Evolutionary conservation across 2,888 invertebrate species (phyloP), one percentile per base, ranked within the genome.

Genomic region (Drosophila monieri): DNA sequence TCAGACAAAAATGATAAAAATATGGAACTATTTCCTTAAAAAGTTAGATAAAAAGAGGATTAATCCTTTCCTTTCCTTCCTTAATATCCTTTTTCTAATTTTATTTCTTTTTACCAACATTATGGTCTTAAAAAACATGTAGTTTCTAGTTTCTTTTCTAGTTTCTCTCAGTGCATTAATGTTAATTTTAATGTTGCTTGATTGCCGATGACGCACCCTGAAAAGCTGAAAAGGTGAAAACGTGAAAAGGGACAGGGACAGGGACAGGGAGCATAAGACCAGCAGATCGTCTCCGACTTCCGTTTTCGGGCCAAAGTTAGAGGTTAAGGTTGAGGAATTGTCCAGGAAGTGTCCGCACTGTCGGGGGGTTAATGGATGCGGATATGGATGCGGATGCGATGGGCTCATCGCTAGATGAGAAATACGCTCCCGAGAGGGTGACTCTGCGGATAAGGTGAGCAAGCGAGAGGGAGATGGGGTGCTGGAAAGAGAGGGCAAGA

Each of bases 311-410:
- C 47, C 47, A 8, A 75, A 81, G 85, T 77, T 83, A 69, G 84
- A 86, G 86, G 80, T 79, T 57, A 79, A 86, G 80, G 71, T 77
- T 77, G 75, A 69, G 77, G 49, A 65, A 53, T 67, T 57, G 67
- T 21, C 64, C 64, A 66, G 64, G 64, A 64, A 64, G 64, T 64
- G 23, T 67, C 64, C 67, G 44, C 66, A 25, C 35, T 35, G 10
- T 9, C n/a, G 46, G 43, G 44, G 67, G 64, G 67, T 64, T 67
- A 64, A 71, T 69, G 44, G 49, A 57, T 67, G 37, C 23, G 49
- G 39, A 44, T 46, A 6, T n/a, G 14, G 8, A 39, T 39, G 15
- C 2, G 21, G 30, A 10, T 44, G 53, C 3, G 18, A 43, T 23
- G 41, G 32, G 32, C 30, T 62, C 30, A 55, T 15, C 49, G 32